phyloP scores from a whole-genome alignment of 2,888 invertebrate species.

The Sussaba pulchella region DNA sequence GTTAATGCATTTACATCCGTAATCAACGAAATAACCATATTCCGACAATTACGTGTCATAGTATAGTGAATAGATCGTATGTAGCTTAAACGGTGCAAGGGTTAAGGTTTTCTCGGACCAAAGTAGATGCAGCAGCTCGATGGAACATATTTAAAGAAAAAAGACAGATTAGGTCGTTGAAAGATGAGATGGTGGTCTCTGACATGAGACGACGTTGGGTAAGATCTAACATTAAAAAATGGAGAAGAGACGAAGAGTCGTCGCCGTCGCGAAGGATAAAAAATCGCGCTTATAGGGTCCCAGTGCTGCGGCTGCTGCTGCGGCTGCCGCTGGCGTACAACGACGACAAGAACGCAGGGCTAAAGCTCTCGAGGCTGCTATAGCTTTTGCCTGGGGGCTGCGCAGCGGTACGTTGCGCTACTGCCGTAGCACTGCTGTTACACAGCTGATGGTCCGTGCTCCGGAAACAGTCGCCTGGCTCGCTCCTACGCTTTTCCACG shows the following conservation, averaged over 20 bases:
- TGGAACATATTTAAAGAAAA: background rate
- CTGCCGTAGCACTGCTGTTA: constrained; percentile 55
- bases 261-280: constrained; percentile 51
- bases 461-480: constrained; percentile 15
- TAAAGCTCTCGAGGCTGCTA: background rate
- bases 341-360: constrained; percentile 37
- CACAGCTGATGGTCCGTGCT: constrained; percentile 41
- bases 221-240: constrained; percentile 28
- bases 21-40: too few species aligned
- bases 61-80: background rate
- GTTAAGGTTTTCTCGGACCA: too few species aligned
- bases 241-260: constrained; percentile 20
- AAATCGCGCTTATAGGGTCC: constrained; percentile 59
- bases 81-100: background rate
- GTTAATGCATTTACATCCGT: too few species aligned
- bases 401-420: constrained; percentile 63
- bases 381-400: constrained; percentile 62
- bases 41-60: too few species aligned
- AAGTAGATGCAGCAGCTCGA: too few species aligned
- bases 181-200: constrained; percentile 40
- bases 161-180: constrained; percentile 43
- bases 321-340: constrained; percentile 51
- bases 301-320: constrained; percentile 19
- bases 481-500: constrained; percentile 11
- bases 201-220: constrained; percentile 39